Evolutionary conservation across 1,140 invertebrate species (phyloP).

Genomic region (silkworm (Bombyx mori)): ASM3026992v2 NC_085128.1:2306001-2306500

Average conservation of each 20-base stretch:
- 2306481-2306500: slow-evolving; percentile 70
- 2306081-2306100: slow-evolving; percentile 98
- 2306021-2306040: slow-evolving; percentile 20
- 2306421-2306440: slow-evolving; percentile 28
- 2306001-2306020: too few species aligned
- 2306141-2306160: slow-evolving; percentile 99
- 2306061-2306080: slow-evolving; percentile 88
- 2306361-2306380: slow-evolving; percentile 95
- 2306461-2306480: neutral
- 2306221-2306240: too few species aligned
- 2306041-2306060: slow-evolving; percentile 90
- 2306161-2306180: slow-evolving; percentile 72
- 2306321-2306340: slow-evolving; percentile 88
- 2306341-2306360: slow-evolving; percentile 89
- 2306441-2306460: neutral
- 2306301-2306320: slow-evolving; percentile 93
- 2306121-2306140: slow-evolving; percentile 96
- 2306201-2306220: too few species aligned
- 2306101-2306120: slow-evolving; percentile 99
- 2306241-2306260: slow-evolving; percentile 47
- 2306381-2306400: slow-evolving; percentile 96
- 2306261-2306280: slow-evolving; percentile 75
- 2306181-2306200: too few species aligned
- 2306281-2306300: slow-evolving; percentile 99
- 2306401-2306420: slow-evolving; percentile 92